Evolutionary conservation across 2,888 invertebrate species (phyloP), one percentile per base, ranked within the genome.

Genomic region (Atrina japonica): DNA sequence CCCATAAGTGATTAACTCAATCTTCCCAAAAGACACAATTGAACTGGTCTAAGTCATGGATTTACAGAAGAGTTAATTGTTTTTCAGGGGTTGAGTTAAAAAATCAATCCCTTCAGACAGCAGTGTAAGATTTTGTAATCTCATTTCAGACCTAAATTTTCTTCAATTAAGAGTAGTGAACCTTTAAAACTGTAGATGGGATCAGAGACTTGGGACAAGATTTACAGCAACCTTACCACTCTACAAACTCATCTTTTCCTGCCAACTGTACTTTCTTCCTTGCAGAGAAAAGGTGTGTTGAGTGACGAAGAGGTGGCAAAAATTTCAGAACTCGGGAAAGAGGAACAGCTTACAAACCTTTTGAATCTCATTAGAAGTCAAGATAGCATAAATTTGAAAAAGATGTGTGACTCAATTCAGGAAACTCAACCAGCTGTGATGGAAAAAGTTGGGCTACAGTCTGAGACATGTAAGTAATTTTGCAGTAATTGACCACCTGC

Each of bases 361-460:
- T 21, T 56, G 40, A 23, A 56, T 35, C 11, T 21, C 7, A 14
- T 56, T 14, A 18, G 14, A 21, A 14, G 35, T 18, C n/a, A n/a
- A 11, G 40, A 35, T 35, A 30, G 23, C 11, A 23, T 23, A 30
- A 40, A 40, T 35, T 18, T 40, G 30, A 35, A 40, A 11, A 40
- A 18, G 5, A 56, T 56, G 56, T 35, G 56, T 56, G 56, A 56
- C 40, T 23, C 56, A 35, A 30, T 56, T 21, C 56, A 56, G 40
- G 56, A 56, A 40, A 56, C 56, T 40, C 56, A 56, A 5, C 56
- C 56, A 35, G 40, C 30, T 30, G 40, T 56, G 30, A 40, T 40
- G 21, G 56, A 56, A 35, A 35, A 56, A 35, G 56, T 56, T 9
- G 56, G 56, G 18, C 40, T 56, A 3, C 21, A n/a, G 14, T 9